phyloP scores from a whole-genome alignment of 2,888 invertebrate species.

The Tigriopus californicus region DNA sequence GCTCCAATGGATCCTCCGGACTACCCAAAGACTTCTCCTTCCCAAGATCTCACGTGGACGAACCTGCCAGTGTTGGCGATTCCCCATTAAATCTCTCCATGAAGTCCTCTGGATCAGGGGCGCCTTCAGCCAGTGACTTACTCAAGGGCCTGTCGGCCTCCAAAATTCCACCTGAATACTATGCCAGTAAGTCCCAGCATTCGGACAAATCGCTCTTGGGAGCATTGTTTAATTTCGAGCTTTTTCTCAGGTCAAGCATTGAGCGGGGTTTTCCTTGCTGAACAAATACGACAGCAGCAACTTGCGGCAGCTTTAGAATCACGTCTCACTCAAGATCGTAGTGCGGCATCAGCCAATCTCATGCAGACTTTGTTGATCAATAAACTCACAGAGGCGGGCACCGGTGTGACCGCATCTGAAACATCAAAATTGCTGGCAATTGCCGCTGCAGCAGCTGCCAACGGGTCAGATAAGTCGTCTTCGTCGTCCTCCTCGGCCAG shows the following conservation, averaged over 20 bases:
- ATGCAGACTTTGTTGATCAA: slow-evolving; percentile 1
- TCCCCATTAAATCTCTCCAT: slow-evolving; percentile 5
- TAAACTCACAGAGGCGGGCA: not conserved
- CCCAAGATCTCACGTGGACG: not conserved
- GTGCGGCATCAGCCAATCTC: not conserved
- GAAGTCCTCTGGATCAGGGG: not conserved
- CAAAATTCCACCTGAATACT: slow-evolving; percentile 7
- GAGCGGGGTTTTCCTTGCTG: slow-evolving; percentile 4
- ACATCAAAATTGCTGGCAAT: not conserved
- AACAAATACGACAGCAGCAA: slow-evolving; percentile 12
- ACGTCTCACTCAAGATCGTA: not conserved
- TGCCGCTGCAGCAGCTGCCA: not conserved
- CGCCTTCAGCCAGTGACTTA: not conserved
- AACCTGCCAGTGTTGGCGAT: not conserved
- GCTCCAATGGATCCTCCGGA: not conserved
- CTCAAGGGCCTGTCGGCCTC: not conserved
- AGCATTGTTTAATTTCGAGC: no score
- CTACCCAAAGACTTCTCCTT: not conserved
- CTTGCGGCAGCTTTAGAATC: slow-evolving; percentile 10
- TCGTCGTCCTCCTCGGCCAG: not conserved
- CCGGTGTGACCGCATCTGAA: not conserved
- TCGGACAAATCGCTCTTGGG: no score
- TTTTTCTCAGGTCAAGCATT: slow-evolving; percentile 9
- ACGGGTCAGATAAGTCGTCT: no score
- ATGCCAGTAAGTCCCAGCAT: not conserved